phyloP scores from a whole-genome alignment of 2,888 invertebrate species.

The Fragum whitleyi region DNA sequence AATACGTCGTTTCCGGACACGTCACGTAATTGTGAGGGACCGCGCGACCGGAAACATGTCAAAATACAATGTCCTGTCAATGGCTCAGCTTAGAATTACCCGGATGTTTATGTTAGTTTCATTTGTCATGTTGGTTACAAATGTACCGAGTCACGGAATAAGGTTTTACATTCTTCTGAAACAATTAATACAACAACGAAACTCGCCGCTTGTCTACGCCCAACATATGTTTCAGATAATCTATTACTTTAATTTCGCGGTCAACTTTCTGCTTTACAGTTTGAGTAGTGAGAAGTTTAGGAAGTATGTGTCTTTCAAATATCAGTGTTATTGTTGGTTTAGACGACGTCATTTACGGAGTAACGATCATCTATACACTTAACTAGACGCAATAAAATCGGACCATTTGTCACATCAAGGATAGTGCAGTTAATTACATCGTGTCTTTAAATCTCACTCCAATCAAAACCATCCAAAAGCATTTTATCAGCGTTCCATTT shows the following conservation, averaged over 20 bases:
- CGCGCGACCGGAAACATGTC: slow-evolving; percentile 8
- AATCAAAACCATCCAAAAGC: no score
- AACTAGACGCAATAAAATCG: no score
- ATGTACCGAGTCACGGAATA: slow-evolving; percentile 79
- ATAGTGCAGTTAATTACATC: no score
- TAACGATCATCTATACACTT: slow-evolving; percentile 36
- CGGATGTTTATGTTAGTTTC: slow-evolving; percentile 79
- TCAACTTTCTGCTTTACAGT: slow-evolving; percentile 75
- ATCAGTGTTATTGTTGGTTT: slow-evolving; percentile 34
- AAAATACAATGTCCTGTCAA: slow-evolving; percentile 57
- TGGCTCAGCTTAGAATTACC: slow-evolving; percentile 72
- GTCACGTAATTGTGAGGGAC: slow-evolving; percentile 32
- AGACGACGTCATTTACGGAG: not conserved
- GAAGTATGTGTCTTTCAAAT: slow-evolving; percentile 45
- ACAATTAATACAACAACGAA: slow-evolving; percentile 42
- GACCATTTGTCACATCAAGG: no score
- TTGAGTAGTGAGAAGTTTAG: slow-evolving; percentile 74
- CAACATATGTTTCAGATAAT: slow-evolving; percentile 75
- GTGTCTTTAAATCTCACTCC: no score
- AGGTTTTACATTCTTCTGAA: slow-evolving; percentile 70
- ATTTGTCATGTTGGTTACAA: slow-evolving; percentile 75
- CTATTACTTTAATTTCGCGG: slow-evolving; percentile 74
- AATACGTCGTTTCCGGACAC: slow-evolving; percentile 39
- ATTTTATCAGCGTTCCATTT: no score
- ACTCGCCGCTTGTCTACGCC: slow-evolving; percentile 42